These are phyloP conservation scores for Pao palembangensis DNA, from an alignment of 2,113 vertebrate species.

Conservation along the genomic window DNA sequence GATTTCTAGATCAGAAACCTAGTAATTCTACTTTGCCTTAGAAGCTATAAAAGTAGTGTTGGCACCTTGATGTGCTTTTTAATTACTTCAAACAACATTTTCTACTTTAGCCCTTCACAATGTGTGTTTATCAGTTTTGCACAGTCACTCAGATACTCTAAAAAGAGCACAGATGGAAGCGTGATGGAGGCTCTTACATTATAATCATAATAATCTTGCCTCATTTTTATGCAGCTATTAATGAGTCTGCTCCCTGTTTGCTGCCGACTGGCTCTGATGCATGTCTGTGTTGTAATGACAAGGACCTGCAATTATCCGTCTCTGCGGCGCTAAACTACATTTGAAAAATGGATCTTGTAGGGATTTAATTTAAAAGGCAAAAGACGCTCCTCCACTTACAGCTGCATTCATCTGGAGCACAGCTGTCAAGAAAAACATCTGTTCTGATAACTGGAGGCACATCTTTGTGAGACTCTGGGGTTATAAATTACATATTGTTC, in stretches of 20 bases:
- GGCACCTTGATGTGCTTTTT: constrained; percentile 24
- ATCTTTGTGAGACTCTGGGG: constrained; percentile 42
- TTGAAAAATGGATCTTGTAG: constrained; percentile 59
- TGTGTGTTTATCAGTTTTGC: constrained; percentile 27
- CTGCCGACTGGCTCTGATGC: constrained; percentile 45
- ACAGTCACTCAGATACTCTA: constrained; percentile 26
- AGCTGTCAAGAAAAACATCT: constrained; percentile 52
- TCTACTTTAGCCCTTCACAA: constrained; percentile 44
- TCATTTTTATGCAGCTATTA: constrained; percentile 49
- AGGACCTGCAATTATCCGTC: constrained; percentile 55
- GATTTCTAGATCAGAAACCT: too few species aligned
- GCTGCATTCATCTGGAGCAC: constrained; percentile 29
- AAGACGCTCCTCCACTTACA: constrained; percentile 30
- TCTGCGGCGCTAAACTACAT: constrained; percentile 29
- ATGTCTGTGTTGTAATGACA: constrained; percentile 49
- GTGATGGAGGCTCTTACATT: constrained; percentile 33
- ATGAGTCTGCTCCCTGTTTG: constrained; percentile 39
- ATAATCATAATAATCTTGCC: constrained; percentile 43
- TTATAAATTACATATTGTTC: constrained; percentile 52
- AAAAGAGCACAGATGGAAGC: constrained; percentile 35
- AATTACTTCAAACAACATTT: constrained; percentile 30
- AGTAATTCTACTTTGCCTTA: too few species aligned
- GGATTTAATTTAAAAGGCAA: constrained; percentile 66
- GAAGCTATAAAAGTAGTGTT: too few species aligned
- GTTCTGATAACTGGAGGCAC: constrained; percentile 43